A percentile compares a stretch with the other conserved stretches of the same genome.
Conservation (phyloP, 2,113 vertebrate genomes). For the Columbina picui region DNA sequence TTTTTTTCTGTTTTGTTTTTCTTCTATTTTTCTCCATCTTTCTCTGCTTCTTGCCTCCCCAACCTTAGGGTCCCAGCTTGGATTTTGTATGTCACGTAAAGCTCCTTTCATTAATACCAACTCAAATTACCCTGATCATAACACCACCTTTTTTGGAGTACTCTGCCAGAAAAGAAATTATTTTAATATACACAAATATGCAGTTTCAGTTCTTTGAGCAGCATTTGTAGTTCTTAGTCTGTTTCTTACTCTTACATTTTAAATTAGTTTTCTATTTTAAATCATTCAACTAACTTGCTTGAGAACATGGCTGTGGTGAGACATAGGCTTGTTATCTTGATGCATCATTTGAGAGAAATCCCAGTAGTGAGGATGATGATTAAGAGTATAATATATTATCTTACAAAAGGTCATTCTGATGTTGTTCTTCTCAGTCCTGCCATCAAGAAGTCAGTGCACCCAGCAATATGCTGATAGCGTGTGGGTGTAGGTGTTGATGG, state of each 20-base stretch:
- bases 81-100: not conserved
- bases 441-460: not conserved
- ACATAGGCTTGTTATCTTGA: not conserved
- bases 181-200: not conserved
- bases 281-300: not conserved
- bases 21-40: not conserved
- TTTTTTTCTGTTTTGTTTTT: not conserved
- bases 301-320: not conserved
- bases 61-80: not conserved
- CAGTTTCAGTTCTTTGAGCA: not conserved
- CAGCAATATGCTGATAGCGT: not conserved
- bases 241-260: not conserved
- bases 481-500: not conserved
- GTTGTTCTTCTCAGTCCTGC: not conserved
- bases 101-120: not conserved
- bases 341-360: not conserved
- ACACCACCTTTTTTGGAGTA: not conserved
- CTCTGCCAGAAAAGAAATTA: not conserved
- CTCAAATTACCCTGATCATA: not conserved
- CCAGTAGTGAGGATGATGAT: not conserved
- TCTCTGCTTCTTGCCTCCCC: not conserved
- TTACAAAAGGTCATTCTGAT: not conserved
- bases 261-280: not conserved
- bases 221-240: not conserved
- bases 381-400: not conserved